Base-by-base conservation (phyloP, 2,113 vertebrate species). In the Mesembrinibis cayennensis region DNA sequence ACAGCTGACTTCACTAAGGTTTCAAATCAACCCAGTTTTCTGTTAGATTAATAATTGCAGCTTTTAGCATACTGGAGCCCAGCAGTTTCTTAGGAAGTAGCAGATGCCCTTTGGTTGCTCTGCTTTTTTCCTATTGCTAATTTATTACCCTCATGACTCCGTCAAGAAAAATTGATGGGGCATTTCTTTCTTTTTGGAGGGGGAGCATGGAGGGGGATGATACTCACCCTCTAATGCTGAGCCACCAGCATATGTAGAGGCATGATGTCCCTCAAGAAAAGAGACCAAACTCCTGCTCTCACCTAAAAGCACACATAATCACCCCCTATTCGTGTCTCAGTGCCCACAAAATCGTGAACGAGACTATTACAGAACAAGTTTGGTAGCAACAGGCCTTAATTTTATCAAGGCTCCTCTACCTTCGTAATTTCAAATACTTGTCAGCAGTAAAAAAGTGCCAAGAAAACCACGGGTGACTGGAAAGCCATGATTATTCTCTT, bases 401-500 rank as follows among this genome's bases (percentile, higher is more conserved):
- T 90, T 67, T 71, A 66, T 2, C 40, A n/a, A 34, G 16, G 36
- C 27, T 61, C 18, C 10, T 50, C n/a, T 59, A 36, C 44, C 16
- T 69, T 40, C 16, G 2, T 15, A 5, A 56, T 45, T 78, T 66
- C 61, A 85, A 69, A 34, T 4, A 21, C 9, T 45, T 10, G 16
- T 11, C 42, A 44, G 26, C 55, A 47, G 36, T 11, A 36, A 63
- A 73, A 47, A 36, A 44, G 29, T 2, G 2, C 16, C 53, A 32
- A n/a, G 69, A 40, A 59, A 87, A 38, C 9, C 3, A 4, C 29
- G 45, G 16, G 20, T 23, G n/a, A 29, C 11, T 0, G 1, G 59
- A 47, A 36, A 66, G 66, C 38, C 36, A 17, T 82, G 58, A 91
- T 96, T 95, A 95, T 97, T 96, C 80, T 36, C 82, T 32, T 66